These are phyloP conservation scores for Agriopis aurantiaria DNA, from an alignment of 2,888 invertebrate genomes.

Conservation along the genomic window DNA sequence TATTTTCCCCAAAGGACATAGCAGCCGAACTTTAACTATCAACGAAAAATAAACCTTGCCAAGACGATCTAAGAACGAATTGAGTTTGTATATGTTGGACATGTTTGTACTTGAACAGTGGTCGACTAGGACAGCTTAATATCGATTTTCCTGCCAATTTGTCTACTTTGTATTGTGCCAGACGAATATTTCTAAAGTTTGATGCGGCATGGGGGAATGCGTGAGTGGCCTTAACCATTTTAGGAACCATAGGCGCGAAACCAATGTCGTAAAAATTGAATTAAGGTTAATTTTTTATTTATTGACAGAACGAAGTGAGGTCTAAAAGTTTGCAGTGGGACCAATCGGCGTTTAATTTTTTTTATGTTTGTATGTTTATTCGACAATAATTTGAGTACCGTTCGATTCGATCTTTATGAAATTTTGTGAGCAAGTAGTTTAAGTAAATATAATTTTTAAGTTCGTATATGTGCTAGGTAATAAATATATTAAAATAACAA, in stretches of 20 bases:
- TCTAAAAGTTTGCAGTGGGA: too few relatives aligned
- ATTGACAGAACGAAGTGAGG: too few relatives aligned
- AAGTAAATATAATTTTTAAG: too few relatives aligned
- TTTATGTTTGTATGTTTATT: too few relatives aligned
- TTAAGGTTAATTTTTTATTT: too few relatives aligned
- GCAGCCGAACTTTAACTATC: conserved; percentile 4
- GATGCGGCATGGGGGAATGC: neutral
- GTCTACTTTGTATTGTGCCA: conserved; percentile 10
- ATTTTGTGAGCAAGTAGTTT: too few relatives aligned
- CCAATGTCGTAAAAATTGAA: too few relatives aligned
- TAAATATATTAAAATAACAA: too few relatives aligned
- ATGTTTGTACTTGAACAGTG: conserved; percentile 11
- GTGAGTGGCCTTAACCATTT: neutral
- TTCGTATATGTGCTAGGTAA: too few relatives aligned
- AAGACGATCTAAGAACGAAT: neutral
- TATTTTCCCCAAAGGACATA: conserved; percentile 24
- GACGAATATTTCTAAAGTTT: conserved; percentile 15
- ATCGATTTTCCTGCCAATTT: conserved; percentile 20
- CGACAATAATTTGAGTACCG: too few relatives aligned
- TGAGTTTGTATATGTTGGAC: neutral
- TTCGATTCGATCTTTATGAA: too few relatives aligned
- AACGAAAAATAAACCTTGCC: conserved; percentile 8
- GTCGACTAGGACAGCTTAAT: conserved; percentile 12
- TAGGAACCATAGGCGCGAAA: neutral
- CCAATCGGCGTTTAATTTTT: too few relatives aligned